Conservation (phyloP, 2,888 invertebrate genomes). For the Parasteatoda lunata region DNA sequence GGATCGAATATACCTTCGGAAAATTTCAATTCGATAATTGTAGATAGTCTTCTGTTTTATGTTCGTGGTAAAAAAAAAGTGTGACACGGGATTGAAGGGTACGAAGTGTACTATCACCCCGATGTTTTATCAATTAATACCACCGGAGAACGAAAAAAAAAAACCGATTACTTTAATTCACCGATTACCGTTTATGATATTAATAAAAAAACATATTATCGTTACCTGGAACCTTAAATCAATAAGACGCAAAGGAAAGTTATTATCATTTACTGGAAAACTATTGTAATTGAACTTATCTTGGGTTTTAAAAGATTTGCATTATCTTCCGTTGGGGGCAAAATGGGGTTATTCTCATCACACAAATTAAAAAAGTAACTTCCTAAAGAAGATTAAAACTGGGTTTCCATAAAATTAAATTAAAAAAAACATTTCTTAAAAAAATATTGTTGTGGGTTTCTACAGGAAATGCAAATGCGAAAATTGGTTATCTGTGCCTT, state of each 20-base stretch:
- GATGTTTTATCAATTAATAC: slow-evolving; percentile 59
- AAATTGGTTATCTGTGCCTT: too few relatives aligned
- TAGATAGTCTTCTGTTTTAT: slow-evolving; percentile 64
- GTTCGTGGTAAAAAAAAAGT: slow-evolving; percentile 24
- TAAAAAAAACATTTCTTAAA: too few relatives aligned
- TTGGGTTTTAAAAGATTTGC: slow-evolving; percentile 30
- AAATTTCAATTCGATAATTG: slow-evolving; percentile 67
- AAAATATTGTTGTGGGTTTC: too few relatives aligned
- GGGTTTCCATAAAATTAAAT: too few relatives aligned
- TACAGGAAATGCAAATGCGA: too few relatives aligned
- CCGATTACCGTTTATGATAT: slow-evolving; percentile 21
- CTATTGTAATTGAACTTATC: slow-evolving; percentile 65
- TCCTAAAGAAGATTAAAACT: too few relatives aligned
- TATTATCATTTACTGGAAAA: slow-evolving; percentile 53
- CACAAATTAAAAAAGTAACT: neutral
- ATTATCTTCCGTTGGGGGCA: slow-evolving; percentile 35
- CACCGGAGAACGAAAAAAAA: slow-evolving; percentile 11
- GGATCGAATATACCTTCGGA: slow-evolving; percentile 48
- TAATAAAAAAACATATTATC: slow-evolving; percentile 25
- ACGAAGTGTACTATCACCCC: neutral
- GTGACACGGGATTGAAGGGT: neutral
- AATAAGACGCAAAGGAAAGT: slow-evolving; percentile 54
- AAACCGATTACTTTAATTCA: slow-evolving; percentile 60
- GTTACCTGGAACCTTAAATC: slow-evolving; percentile 51
- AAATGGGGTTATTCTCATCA: neutral